Base-by-base conservation (phyloP, 2,888 invertebrate genomes). In the Lasioglossum villosulum region DNA sequence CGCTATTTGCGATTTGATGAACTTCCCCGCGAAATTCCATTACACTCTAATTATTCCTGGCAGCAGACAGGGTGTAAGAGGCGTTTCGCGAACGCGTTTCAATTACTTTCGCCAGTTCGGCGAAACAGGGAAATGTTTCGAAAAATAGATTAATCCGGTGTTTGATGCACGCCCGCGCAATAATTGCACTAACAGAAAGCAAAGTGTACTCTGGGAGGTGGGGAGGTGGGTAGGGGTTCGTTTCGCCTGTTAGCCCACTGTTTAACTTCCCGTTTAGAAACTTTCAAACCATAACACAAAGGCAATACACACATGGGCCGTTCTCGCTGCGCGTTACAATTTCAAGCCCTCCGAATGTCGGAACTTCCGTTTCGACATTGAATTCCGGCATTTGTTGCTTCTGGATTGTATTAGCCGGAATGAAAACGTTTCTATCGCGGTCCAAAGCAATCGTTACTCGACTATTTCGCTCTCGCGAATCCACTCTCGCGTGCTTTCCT, bases 221-320 rank as follows among this genome's bases (percentile, higher is more conserved):
- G 48, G 48, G 2, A 10, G 4, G 0, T 10, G 23, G 56, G n/a
- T 10, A 10, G n/a, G 56, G 56, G 56, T 56, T 56, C 56, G 56
- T 56, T n/a, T 56, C 56, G n/a, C n/a, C 56, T n/a, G 56, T 56
- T 56, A n/a, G 56, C n/a, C n/a, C 12, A 56, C 56, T 56, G 56
- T 56, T 56, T 56, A 56, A 56, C 56, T 56, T 56, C n/a, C 56
- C n/a, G n/a, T 56, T 56, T 56, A 56, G 56, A n/a, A 56, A 56
- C 56, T 56, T 56, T 56, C 56, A n/a, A n/a, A n/a, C 56, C n/a
- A 56, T 56, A 56, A 56, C 56, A 56, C 56, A 56, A 56, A 56
- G n/a, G 56, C 56, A n/a, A 4, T 12, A 12, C 56, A 56, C 56
- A n/a, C 56, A 56, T 27, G 56, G 12, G 4, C n/a, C n/a, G n/a